phyloP scores from a whole-genome alignment of 2,797 vertebrate species.

The Sebastes melanostomus region DNA sequence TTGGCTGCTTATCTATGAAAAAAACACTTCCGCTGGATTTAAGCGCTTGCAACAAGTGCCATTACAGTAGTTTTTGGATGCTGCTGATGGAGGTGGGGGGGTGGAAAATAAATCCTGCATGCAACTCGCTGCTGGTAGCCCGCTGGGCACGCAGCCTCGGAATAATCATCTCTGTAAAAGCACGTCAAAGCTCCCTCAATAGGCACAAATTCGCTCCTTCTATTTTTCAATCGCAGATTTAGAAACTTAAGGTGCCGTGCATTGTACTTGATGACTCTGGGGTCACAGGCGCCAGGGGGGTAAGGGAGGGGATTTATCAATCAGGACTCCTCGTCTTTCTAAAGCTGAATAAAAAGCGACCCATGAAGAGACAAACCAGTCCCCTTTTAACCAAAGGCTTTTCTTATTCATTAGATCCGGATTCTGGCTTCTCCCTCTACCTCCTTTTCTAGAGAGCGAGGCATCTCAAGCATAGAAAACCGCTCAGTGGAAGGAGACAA shows the following conservation, averaged over 20 bases:
- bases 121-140: slow-evolving; percentile 79
- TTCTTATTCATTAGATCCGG: slow-evolving; percentile 86
- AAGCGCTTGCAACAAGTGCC: slow-evolving; percentile 88
- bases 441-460: slow-evolving; percentile 60
- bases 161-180: slow-evolving; percentile 86
- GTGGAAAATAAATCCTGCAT: slow-evolving; percentile 82
- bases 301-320: slow-evolving; percentile 88
- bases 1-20: slow-evolving; percentile 84
- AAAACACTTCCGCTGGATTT: slow-evolving; percentile 79
- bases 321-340: slow-evolving; percentile 87
- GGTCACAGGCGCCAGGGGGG: slow-evolving; percentile 88
- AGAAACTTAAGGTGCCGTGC: slow-evolving; percentile 78
- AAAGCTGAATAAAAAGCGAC: slow-evolving; percentile 83
- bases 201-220: slow-evolving; percentile 86
- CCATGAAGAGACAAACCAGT: slow-evolving; percentile 85
- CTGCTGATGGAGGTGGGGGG: slow-evolving; percentile 74
- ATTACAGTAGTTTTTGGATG: slow-evolving; percentile 84
- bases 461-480: slow-evolving; percentile 72
- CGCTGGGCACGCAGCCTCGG: slow-evolving; percentile 76
- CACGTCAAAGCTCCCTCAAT: slow-evolving; percentile 83
- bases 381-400: slow-evolving; percentile 77
- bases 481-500: slow-evolving; percentile 52
- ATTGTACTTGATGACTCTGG: slow-evolving; percentile 87
- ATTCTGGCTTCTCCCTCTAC: slow-evolving; percentile 75
- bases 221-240: slow-evolving; percentile 85